Conservation (phyloP, 2,797 vertebrate species). For the Ataeniobius toweri region DNA sequence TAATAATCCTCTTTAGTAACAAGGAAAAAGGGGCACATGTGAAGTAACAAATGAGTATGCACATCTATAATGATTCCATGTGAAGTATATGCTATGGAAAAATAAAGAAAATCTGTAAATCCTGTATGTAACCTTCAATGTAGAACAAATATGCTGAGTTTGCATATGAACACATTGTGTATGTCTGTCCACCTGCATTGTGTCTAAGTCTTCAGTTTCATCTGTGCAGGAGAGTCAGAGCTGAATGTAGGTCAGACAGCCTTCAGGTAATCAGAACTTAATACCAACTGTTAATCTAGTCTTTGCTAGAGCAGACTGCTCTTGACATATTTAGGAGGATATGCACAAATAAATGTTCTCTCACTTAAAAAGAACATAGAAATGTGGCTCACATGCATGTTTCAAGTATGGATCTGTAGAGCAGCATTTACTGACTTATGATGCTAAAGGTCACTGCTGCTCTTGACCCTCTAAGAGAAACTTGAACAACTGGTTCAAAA, state of each 20-base stretch:
- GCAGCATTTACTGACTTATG: slow-evolving; percentile 9
- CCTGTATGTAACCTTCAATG: not conserved
- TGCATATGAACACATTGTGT: not conserved
- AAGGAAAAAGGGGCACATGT: not conserved
- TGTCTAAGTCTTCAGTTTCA: not conserved
- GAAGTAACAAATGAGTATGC: not conserved
- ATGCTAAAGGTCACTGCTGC: slow-evolving; percentile 5
- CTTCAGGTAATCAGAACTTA: slow-evolving; percentile 35
- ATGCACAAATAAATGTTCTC: not conserved
- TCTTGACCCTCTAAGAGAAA: slow-evolving; percentile 12
- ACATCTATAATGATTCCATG: not conserved
- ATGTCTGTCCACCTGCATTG: not conserved
- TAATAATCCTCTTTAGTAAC: not conserved
- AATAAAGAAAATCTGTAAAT: not conserved
- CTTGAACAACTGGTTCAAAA: not conserved
- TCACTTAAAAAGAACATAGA: slow-evolving; percentile 1
- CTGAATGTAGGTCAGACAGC: slow-evolving; percentile 56
- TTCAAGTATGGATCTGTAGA: slow-evolving; percentile 30
- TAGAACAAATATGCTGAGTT: not conserved
- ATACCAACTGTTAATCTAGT: slow-evolving; percentile 15
- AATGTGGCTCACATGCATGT: slow-evolving; percentile 44
- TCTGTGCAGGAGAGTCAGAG: slow-evolving; percentile 14
- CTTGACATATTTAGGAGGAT: slow-evolving; percentile 19
- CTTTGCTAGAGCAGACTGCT: slow-evolving; percentile 7
- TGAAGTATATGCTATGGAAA: not conserved